phyloP scores from a whole-genome alignment of 1,140 invertebrate genomes.

The Drosophila tani region DNA sequence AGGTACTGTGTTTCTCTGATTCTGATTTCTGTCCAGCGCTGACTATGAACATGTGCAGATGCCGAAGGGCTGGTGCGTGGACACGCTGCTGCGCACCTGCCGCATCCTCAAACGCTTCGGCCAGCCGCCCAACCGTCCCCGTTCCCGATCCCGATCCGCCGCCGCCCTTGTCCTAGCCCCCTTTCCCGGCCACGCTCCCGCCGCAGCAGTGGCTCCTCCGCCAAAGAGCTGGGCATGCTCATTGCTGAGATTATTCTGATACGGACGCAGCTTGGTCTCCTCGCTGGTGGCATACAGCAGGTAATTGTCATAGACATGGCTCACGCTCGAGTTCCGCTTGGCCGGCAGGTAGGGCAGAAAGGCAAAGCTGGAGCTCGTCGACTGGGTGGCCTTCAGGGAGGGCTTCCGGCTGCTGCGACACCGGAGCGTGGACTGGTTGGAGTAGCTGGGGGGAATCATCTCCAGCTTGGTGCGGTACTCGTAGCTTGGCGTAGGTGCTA shows the following conservation, averaged over 20 bases:
- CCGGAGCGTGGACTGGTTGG: slow-evolving; percentile 77
- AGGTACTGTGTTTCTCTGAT: slow-evolving; percentile 26
- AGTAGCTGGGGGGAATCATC: slow-evolving; percentile 80
- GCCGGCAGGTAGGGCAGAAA: slow-evolving; percentile 78
- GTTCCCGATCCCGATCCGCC: background rate
- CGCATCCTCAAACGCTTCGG: slow-evolving; percentile 62
- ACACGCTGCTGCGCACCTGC: slow-evolving; percentile 78
- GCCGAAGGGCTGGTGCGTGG: slow-evolving; percentile 80
- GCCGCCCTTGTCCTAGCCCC: background rate
- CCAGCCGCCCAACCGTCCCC: slow-evolving; percentile 56
- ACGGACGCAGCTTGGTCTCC: slow-evolving; percentile 51
- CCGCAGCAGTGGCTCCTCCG: slow-evolving; percentile 14
- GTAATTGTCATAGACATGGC: slow-evolving; percentile 82
- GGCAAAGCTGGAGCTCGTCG: slow-evolving; percentile 81
- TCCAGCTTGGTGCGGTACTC: slow-evolving; percentile 73
- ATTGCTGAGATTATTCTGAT: slow-evolving; percentile 74
- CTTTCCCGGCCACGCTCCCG: background rate
- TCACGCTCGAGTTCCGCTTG: slow-evolving; percentile 80
- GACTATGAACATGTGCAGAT: slow-evolving; percentile 85
- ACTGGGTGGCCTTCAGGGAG: slow-evolving; percentile 75
- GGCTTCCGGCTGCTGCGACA: slow-evolving; percentile 56
- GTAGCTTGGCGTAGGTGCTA: slow-evolving; percentile 53
- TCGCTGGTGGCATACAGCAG: slow-evolving; percentile 67
- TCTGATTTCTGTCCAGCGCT: slow-evolving; percentile 57
- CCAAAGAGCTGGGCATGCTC: slow-evolving; percentile 77